Conservation (phyloP, 2,113 vertebrate species). For the Nestor notabilis region DNA sequence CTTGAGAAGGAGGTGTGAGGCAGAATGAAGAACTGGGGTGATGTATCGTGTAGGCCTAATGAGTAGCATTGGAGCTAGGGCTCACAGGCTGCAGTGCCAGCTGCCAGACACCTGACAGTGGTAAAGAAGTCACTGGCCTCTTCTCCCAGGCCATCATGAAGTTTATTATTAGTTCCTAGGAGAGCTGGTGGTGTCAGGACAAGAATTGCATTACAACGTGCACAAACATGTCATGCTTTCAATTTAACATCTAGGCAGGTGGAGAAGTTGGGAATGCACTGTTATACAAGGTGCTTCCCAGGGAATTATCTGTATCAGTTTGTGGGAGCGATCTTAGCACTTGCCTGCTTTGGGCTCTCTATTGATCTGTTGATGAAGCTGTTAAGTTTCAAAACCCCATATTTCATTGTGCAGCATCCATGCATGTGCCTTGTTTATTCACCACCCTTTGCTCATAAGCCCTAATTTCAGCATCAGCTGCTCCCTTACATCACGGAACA, state of each 20-base stretch:
- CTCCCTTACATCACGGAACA: neutral
- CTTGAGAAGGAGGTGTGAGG: neutral
- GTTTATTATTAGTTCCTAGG: neutral
- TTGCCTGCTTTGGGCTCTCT: neutral
- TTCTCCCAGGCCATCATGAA: neutral
- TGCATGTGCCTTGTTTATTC: neutral
- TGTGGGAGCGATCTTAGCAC: neutral
- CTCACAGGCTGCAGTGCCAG: neutral
- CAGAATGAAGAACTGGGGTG: neutral
- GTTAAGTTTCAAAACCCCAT: fast-evolving
- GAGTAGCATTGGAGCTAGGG: neutral
- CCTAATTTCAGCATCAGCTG: neutral
- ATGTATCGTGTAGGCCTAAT: neutral
- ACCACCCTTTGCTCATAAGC: neutral
- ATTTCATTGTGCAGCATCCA: neutral
- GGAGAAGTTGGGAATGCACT: neutral
- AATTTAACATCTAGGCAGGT: neutral
- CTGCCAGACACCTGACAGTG: neutral
- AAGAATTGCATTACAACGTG: neutral
- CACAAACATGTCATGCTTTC: neutral
- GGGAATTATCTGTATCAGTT: neutral
- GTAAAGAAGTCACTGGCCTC: neutral
- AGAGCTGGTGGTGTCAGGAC: neutral
- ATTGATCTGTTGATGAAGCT: neutral
- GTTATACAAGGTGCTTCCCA: neutral